phyloP scores from a whole-genome alignment of 2,113 vertebrate genomes.

The Rhea pennata region DNA sequence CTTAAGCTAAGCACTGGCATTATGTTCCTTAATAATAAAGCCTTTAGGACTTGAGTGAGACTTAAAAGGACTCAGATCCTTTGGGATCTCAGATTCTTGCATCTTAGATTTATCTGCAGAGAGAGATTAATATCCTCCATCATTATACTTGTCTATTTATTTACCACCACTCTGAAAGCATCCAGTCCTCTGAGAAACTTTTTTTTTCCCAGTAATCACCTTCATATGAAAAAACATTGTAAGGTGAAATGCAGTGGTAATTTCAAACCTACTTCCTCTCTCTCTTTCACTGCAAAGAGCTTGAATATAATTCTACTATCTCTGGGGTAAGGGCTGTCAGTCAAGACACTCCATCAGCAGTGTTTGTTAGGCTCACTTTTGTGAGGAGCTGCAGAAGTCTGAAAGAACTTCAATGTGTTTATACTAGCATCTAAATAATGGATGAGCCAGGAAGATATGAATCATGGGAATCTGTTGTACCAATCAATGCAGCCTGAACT shows the following conservation, averaged over 20 bases:
- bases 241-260: conserved; percentile 17
- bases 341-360: neutral
- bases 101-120: neutral
- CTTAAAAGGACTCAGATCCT: neutral
- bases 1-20: neutral
- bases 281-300: neutral
- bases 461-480: conserved; percentile 30
- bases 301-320: neutral
- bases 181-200: conserved; percentile 11
- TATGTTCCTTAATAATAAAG: neutral
- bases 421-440: conserved; percentile 34
- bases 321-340: conserved; percentile 10
- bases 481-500: conserved; percentile 20
- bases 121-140: neutral
- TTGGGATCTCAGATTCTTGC: neutral
- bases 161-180: neutral
- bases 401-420: conserved; percentile 47
- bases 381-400: neutral
- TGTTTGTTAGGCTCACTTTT: neutral
- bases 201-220: conserved; percentile 2
- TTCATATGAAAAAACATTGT: conserved; percentile 17
- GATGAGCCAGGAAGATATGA: conserved; percentile 32
- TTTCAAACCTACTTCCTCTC: conserved; percentile 43
- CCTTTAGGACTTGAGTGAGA: neutral
- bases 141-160: conserved; percentile 11